Base-by-base conservation (phyloP, 2,113 vertebrate genomes). In the Muntiacus muntjak region DNA sequence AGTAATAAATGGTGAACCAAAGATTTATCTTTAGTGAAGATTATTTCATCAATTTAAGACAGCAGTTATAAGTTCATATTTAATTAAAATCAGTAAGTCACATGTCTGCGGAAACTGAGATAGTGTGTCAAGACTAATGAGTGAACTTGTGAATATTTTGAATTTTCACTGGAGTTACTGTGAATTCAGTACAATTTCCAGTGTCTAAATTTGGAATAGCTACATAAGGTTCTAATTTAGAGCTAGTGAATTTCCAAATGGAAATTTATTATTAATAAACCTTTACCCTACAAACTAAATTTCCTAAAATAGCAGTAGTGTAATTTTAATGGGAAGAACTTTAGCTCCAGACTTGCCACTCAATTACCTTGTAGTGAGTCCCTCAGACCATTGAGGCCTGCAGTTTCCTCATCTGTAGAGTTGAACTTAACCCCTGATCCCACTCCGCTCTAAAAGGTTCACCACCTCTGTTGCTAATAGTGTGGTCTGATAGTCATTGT, bases 201-300 rank as follows among this genome's bases (percentile, higher is more conserved):
- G 45, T 86, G 40, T 94, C 60, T 91, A 47, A 87, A 79, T 78
- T 74, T 87, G 82, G 45, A 93, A 76, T 67, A 78, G 87, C 36
- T 88, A 85, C 1, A n/a, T 82, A 54, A 84, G 85, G 28, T 50
- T 54, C 6, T 95, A 60, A 85, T 87, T 95, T 90, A 79, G 7
- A 95, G 52, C 36, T 92, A 30, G 28, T 60, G 4, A 91, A 60
- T 81, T 98, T 90, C 26, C 58, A 91, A 89, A 76, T 97, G n/a
- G 21, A 96, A 74, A 83, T 91, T 85, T 95, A 6, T 91, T 78
- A 30, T 16, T 47, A 79, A 92, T 74, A 54, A 93, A 55, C 60
- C 16, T 83, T 50, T 86, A 91, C 4, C 17, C 64, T 3, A 26
- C 33, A 91, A 82, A 23, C 74, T 74, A 45, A 60, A 47, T 96